Percentiles rank a stretch among this genome's conserved stretches.
These are phyloP conservation scores for Coenonympha glycerion DNA, from an alignment of 2,888 invertebrate species.

Conservation along the genomic window DNA sequence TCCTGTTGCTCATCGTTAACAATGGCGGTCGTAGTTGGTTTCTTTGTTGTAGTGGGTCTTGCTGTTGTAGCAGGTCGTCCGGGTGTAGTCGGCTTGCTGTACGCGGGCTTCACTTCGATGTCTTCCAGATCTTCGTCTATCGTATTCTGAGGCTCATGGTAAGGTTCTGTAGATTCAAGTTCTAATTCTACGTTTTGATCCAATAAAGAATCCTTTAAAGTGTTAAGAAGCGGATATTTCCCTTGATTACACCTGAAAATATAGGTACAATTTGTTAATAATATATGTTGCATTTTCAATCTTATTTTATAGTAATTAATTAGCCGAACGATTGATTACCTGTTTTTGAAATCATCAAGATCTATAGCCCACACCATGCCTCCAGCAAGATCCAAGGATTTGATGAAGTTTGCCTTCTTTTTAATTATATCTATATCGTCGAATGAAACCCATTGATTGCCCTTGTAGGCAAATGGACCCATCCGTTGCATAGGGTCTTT, in stretches of 20 bases:
- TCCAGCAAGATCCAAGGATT: constrained; percentile 85
- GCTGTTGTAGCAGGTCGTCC: constrained; percentile 36
- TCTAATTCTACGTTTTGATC: constrained; percentile 49
- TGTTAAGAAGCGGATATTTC: constrained; percentile 84
- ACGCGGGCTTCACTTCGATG: constrained; percentile 56
- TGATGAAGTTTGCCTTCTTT: constrained; percentile 86
- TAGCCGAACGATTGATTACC: constrained; percentile 37
- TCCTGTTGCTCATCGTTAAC: constrained; percentile 46
- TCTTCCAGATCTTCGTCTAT: constrained; percentile 62
- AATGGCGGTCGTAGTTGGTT: constrained; percentile 29
- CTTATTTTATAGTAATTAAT: neutral
- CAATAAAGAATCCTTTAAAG: constrained; percentile 83
- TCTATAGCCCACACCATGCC: constrained; percentile 95
- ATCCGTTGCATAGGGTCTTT: constrained; percentile 85
- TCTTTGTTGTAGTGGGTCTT: constrained; percentile 43
- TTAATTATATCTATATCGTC: constrained; percentile 88
- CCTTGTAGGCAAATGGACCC: constrained; percentile 92
- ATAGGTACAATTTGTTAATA: neutral
- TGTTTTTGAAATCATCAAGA: constrained; percentile 88
- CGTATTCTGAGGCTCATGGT: constrained; percentile 44
- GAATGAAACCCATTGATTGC: constrained; percentile 93
- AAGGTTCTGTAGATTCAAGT: constrained; percentile 36
- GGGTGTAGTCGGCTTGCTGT: constrained; percentile 35
- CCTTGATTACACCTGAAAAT: constrained; percentile 85
- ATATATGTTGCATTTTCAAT: neutral